A percentile compares a stretch with the other conserved stretches of the same genome.
Conservation (phyloP, 2,797 vertebrate species). For the Gobionotothen gibberifrons region DNA sequence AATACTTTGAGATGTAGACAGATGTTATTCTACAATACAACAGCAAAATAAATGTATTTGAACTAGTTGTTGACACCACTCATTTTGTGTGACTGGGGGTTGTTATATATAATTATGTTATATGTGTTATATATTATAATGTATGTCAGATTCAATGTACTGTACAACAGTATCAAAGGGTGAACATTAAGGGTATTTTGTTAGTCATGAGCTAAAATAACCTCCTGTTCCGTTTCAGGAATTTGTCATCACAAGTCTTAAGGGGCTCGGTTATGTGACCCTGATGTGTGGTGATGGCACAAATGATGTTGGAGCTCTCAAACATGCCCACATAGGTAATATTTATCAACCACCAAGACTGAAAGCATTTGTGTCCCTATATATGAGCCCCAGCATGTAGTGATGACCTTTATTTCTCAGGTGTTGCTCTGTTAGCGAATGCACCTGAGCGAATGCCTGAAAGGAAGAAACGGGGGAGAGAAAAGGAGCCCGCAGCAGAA, state of each 20-base stretch:
- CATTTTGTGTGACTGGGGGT: not conserved
- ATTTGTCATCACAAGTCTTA: slow-evolving; percentile 95
- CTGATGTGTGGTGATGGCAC: slow-evolving; percentile 99
- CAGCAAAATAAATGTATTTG: not conserved
- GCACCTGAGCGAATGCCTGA: slow-evolving; percentile 92
- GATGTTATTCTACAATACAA: not conserved
- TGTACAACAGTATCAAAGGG: not conserved
- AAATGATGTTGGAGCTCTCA: slow-evolving; percentile 96
- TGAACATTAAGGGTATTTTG: not conserved
- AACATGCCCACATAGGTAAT: slow-evolving; percentile 96
- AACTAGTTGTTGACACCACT: not conserved
- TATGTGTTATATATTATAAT: too few relatives aligned
- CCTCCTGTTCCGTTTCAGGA: slow-evolving; percentile 81
- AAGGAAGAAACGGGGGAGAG: slow-evolving; percentile 83
- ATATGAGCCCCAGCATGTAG: slow-evolving; percentile 1
- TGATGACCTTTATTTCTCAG: slow-evolving; percentile 68
- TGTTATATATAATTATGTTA: not conserved
- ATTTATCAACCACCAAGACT: not conserved
- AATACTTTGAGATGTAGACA: slow-evolving; percentile 11
- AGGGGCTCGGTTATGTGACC: slow-evolving; percentile 92
- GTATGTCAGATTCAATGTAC: not conserved
- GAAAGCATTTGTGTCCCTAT: not conserved
- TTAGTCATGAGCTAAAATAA: not conserved
- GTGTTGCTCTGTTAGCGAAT: slow-evolving; percentile 94
- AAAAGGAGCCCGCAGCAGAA: slow-evolving; percentile 83